Base-by-base conservation (phyloP, 1,140 invertebrate genomes). In the Chrysomallon squamiferum region DNA sequence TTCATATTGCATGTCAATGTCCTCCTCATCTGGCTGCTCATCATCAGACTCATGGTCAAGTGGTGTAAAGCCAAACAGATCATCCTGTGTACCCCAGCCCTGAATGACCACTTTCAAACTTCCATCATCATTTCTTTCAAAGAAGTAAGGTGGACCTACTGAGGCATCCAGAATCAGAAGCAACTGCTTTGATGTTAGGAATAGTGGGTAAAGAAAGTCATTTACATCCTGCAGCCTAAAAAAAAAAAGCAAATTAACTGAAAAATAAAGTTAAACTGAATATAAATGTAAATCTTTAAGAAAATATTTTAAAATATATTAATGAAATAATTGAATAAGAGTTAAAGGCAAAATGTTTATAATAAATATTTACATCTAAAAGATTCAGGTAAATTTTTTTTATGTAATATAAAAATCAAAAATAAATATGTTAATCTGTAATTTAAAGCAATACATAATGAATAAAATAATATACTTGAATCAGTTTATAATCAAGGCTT, bases 81-180 rank as follows among this genome's bases (percentile, higher is more conserved):
- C 45, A 6, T 72, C 69, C 45, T 64, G 49, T n/a, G 59, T 57
- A 7, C 49, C 43, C 71, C 71, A 72, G 2, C 67, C 67, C 13
- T 47, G 32, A 25, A 72, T 50, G 6, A 59, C 41, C 2, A 50
- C n/a, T n/a, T 41, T 58, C 30, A 72, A 47, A 58, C 62, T 72
- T 15, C 62, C 62, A 59, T 69, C 69, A 38, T 59, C 35, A 6
- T 64, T 65, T 18, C 62, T 30, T 3, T 35, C 25, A 62, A 71
- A 74, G 50, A 73, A 75, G 30, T 61, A 47, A 27, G 50, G 54
- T 20, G 33, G 33, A 13, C 29, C 22, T 45, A 73, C 54, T 15
- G 71, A 73, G 15, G 50, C 72, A 65, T 74, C 72, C 52, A 74
- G 54, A 22, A 74, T 35, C 9, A 72, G 25, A 25, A 71, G 59